Conservation (phyloP, 2,888 invertebrate species). For the Eurytoma californica region DNA sequence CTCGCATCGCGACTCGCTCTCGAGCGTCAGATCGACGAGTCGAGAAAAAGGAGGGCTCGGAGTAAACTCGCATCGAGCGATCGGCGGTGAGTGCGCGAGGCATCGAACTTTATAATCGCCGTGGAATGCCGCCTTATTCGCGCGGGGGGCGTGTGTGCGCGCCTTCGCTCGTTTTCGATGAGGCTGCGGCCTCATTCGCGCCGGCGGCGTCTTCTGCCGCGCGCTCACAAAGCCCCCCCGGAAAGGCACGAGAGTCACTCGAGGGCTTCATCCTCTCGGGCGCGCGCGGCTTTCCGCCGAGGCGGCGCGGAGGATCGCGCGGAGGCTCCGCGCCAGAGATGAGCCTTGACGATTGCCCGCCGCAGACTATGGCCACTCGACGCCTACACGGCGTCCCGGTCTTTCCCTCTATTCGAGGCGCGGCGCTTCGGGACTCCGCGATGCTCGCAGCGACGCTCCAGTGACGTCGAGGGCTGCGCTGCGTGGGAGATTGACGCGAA, state of each 20-base stretch:
- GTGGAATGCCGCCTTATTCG: too few relatives aligned
- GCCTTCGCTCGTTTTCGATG: constrained; percentile 18
- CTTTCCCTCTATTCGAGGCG: background rate
- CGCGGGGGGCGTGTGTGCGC: too few relatives aligned
- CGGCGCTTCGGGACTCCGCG: too few relatives aligned
- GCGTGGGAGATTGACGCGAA: too few relatives aligned
- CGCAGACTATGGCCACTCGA: constrained; percentile 26
- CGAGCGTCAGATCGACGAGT: too few relatives aligned
- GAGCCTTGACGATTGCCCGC: constrained; percentile 46
- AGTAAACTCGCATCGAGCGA: too few relatives aligned
- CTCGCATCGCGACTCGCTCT: too few relatives aligned
- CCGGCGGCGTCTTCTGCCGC: background rate
- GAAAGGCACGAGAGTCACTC: constrained; percentile 41
- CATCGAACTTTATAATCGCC: too few relatives aligned
- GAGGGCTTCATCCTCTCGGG: constrained; percentile 11
- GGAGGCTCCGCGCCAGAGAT: constrained; percentile 20
- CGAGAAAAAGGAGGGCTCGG: too few relatives aligned
- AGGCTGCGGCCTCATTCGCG: constrained; percentile 46
- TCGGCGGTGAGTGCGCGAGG: too few relatives aligned
- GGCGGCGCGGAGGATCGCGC: background rate
- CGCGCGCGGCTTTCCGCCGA: background rate
- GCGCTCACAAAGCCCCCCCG: constrained; percentile 27
- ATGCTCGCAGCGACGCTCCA: too few relatives aligned
- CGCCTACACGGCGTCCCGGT: background rate
- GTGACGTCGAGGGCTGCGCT: too few relatives aligned